Evolutionary conservation across 1,140 invertebrate species (phyloP).

Genomic region (Bombus turneri): DNA sequence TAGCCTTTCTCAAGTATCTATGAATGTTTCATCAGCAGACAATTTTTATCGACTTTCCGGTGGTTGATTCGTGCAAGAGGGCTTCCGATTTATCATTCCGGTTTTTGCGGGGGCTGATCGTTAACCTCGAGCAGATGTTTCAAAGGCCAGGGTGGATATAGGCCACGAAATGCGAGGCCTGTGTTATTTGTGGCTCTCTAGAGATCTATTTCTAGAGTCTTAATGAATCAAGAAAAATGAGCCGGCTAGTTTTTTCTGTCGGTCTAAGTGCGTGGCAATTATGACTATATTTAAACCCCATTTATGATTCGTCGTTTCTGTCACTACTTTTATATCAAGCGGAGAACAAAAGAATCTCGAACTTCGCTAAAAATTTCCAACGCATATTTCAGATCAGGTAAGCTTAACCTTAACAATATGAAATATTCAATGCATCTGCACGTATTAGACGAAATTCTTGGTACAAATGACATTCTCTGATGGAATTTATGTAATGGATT

Average conservation of each 20-base stretch:
- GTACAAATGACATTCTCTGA: background rate
- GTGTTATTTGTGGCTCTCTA: background rate
- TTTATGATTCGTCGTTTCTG: background rate
- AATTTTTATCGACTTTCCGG: background rate
- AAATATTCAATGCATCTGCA: background rate
- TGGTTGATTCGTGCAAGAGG: background rate
- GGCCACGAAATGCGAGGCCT: background rate
- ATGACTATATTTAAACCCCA: background rate
- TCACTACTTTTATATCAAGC: background rate
- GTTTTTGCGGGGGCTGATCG: background rate
- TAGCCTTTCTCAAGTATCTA: no score
- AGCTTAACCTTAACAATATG: background rate
- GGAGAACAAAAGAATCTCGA: background rate
- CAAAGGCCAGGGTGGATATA: background rate
- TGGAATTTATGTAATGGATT: background rate
- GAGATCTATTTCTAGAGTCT: background rate
- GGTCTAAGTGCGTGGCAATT: background rate
- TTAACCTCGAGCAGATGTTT: background rate
- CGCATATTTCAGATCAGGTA: no score
- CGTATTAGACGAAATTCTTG: background rate
- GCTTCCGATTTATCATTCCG: background rate
- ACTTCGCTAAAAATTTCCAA: background rate
- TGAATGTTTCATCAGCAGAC: constrained; percentile 3
- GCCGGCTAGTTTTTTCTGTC: background rate
- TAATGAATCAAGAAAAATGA: background rate